A percentile compares a stretch with the other conserved stretches of the same genome.
Evolutionary conservation across 2,113 vertebrate genomes (phyloP).

Genomic region (Tetrax tetrax): DNA sequence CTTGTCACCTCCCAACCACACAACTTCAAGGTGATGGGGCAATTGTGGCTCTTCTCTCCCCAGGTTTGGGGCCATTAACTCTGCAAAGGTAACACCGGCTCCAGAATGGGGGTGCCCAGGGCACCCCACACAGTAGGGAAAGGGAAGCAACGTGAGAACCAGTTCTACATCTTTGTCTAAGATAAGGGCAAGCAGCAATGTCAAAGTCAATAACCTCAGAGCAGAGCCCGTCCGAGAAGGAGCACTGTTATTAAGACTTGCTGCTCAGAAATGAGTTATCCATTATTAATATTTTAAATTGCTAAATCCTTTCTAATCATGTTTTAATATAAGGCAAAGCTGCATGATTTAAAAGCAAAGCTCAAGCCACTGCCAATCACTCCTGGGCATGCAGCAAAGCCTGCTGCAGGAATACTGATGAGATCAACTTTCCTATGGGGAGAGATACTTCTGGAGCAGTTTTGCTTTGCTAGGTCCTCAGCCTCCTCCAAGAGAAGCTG

Average conservation of each 20-base stretch:
- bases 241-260: not conserved
- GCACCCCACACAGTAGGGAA: not conserved
- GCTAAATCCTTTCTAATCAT: slow-evolving; percentile 21
- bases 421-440: not conserved
- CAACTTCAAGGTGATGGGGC: rapidly evolving
- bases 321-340: slow-evolving; percentile 33
- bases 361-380: slow-evolving; percentile 11
- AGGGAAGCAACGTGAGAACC: rapidly evolving
- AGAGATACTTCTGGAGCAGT: not conserved
- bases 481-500: not conserved
- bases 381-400: not conserved
- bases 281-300: slow-evolving; percentile 52
- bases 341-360: slow-evolving; percentile 25
- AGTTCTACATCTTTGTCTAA: not conserved
- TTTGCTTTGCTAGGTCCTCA: not conserved
- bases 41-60: not conserved
- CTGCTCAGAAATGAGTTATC: slow-evolving; percentile 8
- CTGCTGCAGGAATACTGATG: slow-evolving; percentile 22
- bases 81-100: not conserved
- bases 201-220: not conserved
- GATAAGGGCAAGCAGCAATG: not conserved
- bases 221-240: not conserved
- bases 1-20: rapidly evolving
- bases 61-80: not conserved
- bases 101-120: not conserved